Evolutionary conservation across 2,888 invertebrate genomes (phyloP), one percentile per base, ranked within the genome.

Genomic region (Aphrophora alni): DNA sequence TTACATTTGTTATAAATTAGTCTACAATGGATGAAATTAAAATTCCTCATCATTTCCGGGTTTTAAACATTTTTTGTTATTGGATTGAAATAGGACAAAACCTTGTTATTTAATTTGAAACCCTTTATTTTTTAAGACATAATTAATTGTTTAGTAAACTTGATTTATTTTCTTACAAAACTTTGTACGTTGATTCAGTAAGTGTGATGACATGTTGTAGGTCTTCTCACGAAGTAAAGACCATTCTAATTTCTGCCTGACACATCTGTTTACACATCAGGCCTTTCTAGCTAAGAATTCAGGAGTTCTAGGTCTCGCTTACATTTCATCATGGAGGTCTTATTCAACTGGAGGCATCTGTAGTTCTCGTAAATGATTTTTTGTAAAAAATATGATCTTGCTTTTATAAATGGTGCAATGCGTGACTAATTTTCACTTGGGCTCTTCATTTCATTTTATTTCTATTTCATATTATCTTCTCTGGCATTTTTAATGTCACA

Each of bases 181-280:
- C n/a, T n/a, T n/a, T n/a, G n/a, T n/a, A n/a, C n/a, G n/a, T n/a
- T n/a, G n/a, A n/a, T n/a, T n/a, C n/a, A n/a, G n/a, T n/a, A n/a
- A 26, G 71, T 28, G 28, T 71, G n/a, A 26, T 72, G 27, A 70
- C 38, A 44, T 51, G 72, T 85, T 85, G 68, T 85, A 90, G 90
- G 88, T 87, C 71, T 90, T 90, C 87, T 89, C 90, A 77, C 88
- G 89, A 82, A 86, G 87, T 81, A 85, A 84, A 70, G 85, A 87
- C 77, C 87, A 88, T 84, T 87, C 86, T 84, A 86, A 88, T 78
- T 88, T 87, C 86, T 90, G 90, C 86, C 87, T 90, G 86, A 88
- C 90, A 24, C 91, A 91, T 85, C 88, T 91, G 82, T 90, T 90
- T 86, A 90, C 90, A 25, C 90, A 90, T 85, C 90, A 90, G 87